phyloP scores from a whole-genome alignment of 2,888 invertebrate species.

The Netelia melanura region DNA sequence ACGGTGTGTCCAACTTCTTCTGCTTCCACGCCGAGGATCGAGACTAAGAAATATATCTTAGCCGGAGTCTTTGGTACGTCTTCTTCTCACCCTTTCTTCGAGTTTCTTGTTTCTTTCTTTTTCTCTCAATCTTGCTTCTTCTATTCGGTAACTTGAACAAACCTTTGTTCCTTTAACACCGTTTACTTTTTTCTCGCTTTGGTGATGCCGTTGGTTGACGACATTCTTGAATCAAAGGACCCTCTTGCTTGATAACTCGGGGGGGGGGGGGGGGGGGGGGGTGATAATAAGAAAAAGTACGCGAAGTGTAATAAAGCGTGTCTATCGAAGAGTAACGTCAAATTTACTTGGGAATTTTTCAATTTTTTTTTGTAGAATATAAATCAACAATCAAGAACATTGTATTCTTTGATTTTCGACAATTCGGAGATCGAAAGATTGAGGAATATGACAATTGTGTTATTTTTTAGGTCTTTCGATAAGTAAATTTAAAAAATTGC shows the following conservation, averaged over 20 bases:
- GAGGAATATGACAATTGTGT: no score
- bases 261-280: neutral
- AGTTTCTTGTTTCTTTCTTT: neutral
- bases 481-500: no score
- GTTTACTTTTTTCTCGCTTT: neutral
- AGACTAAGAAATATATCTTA: constrained; percentile 62
- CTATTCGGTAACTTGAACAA: constrained; percentile 32
- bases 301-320: neutral
- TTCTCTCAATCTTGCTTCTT: neutral
- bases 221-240: constrained; percentile 31
- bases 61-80: constrained; percentile 5
- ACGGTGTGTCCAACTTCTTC: constrained; percentile 45
- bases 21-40: constrained; percentile 34
- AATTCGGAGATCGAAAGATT: no score
- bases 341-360: constrained; percentile 35
- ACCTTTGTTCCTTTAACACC: constrained; percentile 55
- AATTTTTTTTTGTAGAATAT: neutral
- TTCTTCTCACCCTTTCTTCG: neutral
- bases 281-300: neutral
- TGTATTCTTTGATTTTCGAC: neutral
- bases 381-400: neutral
- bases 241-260: constrained; percentile 24
- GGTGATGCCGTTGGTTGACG: neutral
- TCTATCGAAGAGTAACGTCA: neutral
- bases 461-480: no score